Evolutionary conservation across 2,888 invertebrate genomes (phyloP).

Genomic region (Labia minor): DNA sequence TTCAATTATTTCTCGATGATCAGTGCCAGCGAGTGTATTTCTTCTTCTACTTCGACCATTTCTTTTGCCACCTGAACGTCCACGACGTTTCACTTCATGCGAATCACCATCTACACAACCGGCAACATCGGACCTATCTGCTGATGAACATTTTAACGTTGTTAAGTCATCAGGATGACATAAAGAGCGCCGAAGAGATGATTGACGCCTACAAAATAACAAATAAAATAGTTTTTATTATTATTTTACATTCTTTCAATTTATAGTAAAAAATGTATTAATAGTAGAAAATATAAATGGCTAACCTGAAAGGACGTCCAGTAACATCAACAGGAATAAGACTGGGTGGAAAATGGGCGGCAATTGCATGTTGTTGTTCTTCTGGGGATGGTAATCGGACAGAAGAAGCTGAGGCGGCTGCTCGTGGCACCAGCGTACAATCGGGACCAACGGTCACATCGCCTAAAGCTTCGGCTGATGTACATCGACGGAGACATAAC

Average conservation of each 20-base stretch:
- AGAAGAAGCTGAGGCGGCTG: conserved; percentile 36
- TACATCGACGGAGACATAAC: conserved; percentile 73
- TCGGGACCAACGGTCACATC: conserved; percentile 72
- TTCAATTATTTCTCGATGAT: conserved; percentile 71
- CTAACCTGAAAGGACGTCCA: conserved; percentile 61
- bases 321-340: conserved; percentile 81
- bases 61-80: conserved; percentile 57
- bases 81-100: conserved; percentile 34
- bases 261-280: too few species aligned
- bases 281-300: too few species aligned
- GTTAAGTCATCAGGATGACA: conserved; percentile 41
- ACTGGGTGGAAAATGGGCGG: conserved; percentile 49
- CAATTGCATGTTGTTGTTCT: conserved; percentile 72
- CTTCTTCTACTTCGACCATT: conserved; percentile 72
- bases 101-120: conserved; percentile 18
- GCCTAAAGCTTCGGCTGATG: conserved; percentile 68
- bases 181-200: conserved; percentile 71
- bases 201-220: conserved; percentile 48
- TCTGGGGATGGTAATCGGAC: conserved; percentile 71
- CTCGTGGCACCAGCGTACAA: conserved; percentile 59
- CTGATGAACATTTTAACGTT: conserved; percentile 31
- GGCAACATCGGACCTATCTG: neutral
- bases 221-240: too few species aligned
- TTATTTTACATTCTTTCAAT: too few species aligned
- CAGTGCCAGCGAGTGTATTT: conserved; percentile 83